Base-by-base conservation (phyloP, 2,113 vertebrate genomes). In the Zosterops pallidus region DNA sequence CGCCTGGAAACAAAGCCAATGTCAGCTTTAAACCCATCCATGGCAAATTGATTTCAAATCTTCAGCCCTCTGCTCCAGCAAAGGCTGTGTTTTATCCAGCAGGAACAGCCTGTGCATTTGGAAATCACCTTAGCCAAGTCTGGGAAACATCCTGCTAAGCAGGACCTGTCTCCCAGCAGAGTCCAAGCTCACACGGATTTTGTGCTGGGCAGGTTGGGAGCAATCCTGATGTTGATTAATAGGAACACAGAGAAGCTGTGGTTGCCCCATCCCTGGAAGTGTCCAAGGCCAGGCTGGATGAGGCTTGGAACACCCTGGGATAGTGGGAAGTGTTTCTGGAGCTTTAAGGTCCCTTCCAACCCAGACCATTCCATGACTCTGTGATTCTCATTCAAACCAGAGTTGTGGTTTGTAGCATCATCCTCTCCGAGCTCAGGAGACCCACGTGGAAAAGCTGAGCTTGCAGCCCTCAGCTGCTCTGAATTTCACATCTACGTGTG, bases 101-200 rank as follows among this genome's bases (percentile, higher is more conserved):
- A n/a, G 74, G 69, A 96, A 83, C 55, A 11, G 52, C 5, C 53
- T 23, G 83, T 37, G 86, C 47, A 0, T 67, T 82, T 94, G 95
- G 83, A 80, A 76, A 75, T 57, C 37, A 59, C 79, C 86, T 90
- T 53, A 83, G 47, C 71, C 1, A 20, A 74, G 95, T 50, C 96
- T 97, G 97, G 96, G 89, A 80, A 93, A 88, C 33, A 55, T 96
- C 97, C 93, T 76, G 56, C 60, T 62, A 24, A 62, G 64, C 86
- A 87, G 78, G 60, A 88, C 59, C 76, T 37, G 71, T 74, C 84
- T 94, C 83, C 23, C 71, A n/a, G 39, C 79, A 90, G 75, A 80
- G 62, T 26, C 55, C 70, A n/a, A 49, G 63, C 77, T 90, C 49
- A 20, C 2, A 59, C 37, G 71, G 23, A 42, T 46, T 52, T 60